Conservation (phyloP, 2,797 vertebrate species). For the Coregonus suidteri region DNA sequence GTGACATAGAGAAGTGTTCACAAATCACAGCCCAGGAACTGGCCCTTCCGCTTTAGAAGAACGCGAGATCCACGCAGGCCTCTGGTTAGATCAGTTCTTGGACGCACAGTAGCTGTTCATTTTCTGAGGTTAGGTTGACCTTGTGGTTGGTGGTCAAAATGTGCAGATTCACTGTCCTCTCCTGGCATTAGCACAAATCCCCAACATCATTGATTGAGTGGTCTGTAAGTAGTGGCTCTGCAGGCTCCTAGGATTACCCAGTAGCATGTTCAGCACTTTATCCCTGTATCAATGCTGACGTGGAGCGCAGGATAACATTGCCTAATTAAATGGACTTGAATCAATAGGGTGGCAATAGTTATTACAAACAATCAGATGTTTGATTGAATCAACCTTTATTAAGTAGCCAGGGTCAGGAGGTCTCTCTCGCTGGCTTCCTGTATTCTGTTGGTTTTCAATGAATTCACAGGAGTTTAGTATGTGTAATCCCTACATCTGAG, state of each 20-base stretch:
- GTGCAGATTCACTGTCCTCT: constrained; percentile 49
- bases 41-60: neutral
- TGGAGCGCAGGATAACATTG: constrained; percentile 56
- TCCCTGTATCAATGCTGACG: constrained; percentile 61
- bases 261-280: constrained; percentile 73
- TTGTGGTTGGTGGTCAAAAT: constrained; percentile 54
- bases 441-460: neutral
- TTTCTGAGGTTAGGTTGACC: constrained; percentile 43
- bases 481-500: neutral
- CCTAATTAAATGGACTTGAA: constrained; percentile 75
- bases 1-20: constrained; percentile 3
- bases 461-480: neutral
- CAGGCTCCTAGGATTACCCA: constrained; percentile 66
- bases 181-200: constrained; percentile 68
- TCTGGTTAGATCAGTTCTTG: neutral
- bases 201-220: constrained; percentile 69
- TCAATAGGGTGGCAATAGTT: constrained; percentile 63
- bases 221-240: constrained; percentile 67
- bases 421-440: constrained; percentile 1
- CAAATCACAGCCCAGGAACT: constrained; percentile 6
- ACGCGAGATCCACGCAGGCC: neutral
- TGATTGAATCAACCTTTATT: constrained; percentile 45
- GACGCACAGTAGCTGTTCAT: constrained; percentile 16
- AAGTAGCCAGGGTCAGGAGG: constrained; percentile 17
- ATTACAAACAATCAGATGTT: constrained; percentile 51